Evolutionary conservation across 2,113 vertebrate genomes (phyloP).

Genomic region (Rutilus rutilus): DNA sequence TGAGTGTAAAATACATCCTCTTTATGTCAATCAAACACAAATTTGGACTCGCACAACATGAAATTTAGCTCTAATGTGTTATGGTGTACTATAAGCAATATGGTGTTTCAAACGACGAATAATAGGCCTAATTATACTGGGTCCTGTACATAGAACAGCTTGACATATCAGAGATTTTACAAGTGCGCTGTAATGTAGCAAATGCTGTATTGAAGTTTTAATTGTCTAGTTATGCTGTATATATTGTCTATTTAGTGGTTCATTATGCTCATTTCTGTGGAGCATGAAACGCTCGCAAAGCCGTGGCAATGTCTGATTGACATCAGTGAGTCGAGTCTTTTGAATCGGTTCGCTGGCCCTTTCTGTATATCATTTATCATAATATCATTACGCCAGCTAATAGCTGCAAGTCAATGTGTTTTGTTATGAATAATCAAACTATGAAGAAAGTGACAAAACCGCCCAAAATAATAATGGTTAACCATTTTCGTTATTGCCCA

Average conservation of each 20-base stretch:
- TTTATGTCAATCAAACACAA: not conserved
- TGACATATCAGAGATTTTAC: not conserved
- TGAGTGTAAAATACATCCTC: not conserved
- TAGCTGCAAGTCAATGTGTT: not conserved
- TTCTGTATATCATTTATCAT: too few relatives aligned
- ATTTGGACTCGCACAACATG: not conserved
- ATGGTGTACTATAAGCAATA: not conserved
- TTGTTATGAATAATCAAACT: not conserved
- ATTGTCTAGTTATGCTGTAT: not conserved
- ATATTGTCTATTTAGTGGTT: not conserved
- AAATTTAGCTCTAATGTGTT: not conserved
- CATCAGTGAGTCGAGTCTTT: not conserved
- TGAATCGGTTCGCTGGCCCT: not conserved
- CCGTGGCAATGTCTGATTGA: not conserved
- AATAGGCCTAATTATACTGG: not conserved
- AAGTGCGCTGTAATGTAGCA: not conserved
- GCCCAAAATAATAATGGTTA: too few relatives aligned
- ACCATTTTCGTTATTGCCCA: not conserved
- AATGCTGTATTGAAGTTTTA: not conserved
- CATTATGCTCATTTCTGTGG: not conserved
- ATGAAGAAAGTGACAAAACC: not conserved
- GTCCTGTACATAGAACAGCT: not conserved
- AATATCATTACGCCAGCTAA: not conserved
- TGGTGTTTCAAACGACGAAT: not conserved
- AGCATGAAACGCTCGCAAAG: not conserved